Evolutionary conservation across 64 coral and sea anemone genomes (phyloP), one percentile per base, ranked within the genome.

Genomic region (Porites lutea): DNA sequence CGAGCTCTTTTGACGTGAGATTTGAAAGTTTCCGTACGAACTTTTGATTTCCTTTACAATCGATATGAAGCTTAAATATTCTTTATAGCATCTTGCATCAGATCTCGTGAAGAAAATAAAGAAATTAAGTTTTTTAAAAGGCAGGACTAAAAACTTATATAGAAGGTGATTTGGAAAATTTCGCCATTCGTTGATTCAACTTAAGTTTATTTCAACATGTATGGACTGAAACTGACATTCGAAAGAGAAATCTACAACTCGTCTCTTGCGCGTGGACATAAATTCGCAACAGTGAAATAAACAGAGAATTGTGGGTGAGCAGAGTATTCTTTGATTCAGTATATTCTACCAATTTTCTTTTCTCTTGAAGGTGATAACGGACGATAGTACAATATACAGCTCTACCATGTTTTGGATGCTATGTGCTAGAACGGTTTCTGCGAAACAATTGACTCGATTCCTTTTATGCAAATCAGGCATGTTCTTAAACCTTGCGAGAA

Each of bases 211-310:
- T 76, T 76, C 73, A 51, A 6, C 47, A 18, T 15, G 54, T 12
- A 7, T 57, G 54, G 45, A 66, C 64, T 84, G 62, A 67, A 84
- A 84, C 81, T 47, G 59, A 84, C 81, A 69, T 49, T 47, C 67
- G 81, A 84, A 84, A 84, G 61, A 65, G 81, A 84, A 84, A 84
- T 22, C 4, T 84, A 20, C 63, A 69, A 76, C 73, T 48, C 5
- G 48, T 76, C 13, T 65, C 7, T 21, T 68, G 46, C 53, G 3
- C 13, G 27, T 37, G 27, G 27, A 37, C 27, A 37, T 37, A 37
- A 37, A 37, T 37, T 37, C 27, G 27, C 27, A 37, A 37, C 27
- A 37, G 27, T 37, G 27, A 9, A 4, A 7, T 57, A 57, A 12
- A 57, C 7, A 7, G 12, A 57, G 54, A 57, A 57, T 57, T 57